Percentiles rank a stretch among this genome's conserved stretches.
These are phyloP conservation scores for Columba livia DNA, from an alignment of 2,113 vertebrate species.

Conservation along the genomic window DNA sequence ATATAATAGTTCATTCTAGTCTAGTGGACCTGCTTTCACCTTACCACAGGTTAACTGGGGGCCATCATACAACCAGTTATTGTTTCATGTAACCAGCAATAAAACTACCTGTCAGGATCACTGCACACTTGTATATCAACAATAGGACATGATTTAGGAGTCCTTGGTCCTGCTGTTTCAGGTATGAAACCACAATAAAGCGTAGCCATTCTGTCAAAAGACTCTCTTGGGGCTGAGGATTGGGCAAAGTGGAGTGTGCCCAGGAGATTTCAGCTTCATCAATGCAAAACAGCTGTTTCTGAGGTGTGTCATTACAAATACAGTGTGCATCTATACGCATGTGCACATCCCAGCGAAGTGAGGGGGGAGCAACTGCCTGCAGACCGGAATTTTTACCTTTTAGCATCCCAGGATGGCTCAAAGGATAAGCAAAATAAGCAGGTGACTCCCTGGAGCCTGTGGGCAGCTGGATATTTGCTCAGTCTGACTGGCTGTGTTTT, in stretches of 20 bases:
- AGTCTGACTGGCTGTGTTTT: background rate
- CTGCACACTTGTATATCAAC: slow-evolving; percentile 1
- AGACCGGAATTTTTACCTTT: background rate
- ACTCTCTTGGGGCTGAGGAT: background rate
- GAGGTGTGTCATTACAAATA: background rate
- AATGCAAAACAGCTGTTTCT: background rate
- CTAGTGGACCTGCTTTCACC: background rate
- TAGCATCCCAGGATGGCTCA: background rate
- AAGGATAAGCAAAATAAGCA: background rate
- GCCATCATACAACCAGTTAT: background rate
- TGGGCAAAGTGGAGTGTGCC: background rate
- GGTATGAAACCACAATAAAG: background rate
- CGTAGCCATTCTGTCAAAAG: background rate
- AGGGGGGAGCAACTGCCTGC: background rate
- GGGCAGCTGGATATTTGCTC: background rate
- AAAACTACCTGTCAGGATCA: slow-evolving; percentile 15
- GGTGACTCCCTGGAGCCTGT: background rate
- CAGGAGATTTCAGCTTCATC: background rate
- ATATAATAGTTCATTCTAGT: background rate
- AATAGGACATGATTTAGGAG: slow-evolving; percentile 3
- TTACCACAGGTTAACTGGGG: background rate
- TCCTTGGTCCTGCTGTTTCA: background rate
- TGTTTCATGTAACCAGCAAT: slow-evolving; percentile 4
- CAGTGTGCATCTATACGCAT: background rate
- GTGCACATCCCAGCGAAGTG: background rate